Percentiles rank a stretch among this genome's conserved stretches.
phyloP scores from a whole-genome alignment of 1,140 invertebrate genomes.

The Sinonovacula constricta region DNA sequence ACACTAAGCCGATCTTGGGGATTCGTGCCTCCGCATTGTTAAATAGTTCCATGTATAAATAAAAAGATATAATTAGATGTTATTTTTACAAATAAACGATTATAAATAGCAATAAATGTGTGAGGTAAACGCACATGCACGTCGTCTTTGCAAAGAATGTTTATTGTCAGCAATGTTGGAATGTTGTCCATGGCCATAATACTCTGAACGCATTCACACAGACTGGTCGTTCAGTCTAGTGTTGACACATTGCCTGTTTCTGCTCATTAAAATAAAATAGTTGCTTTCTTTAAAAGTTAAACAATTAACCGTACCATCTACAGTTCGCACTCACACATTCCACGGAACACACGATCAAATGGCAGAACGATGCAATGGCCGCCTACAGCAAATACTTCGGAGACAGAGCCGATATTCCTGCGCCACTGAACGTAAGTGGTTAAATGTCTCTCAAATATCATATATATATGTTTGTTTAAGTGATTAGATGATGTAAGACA shows the following conservation, averaged over 20 bases:
- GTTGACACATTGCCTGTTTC: not conserved
- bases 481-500: no score
- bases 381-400: slow-evolving; percentile 3
- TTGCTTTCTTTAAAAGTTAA: no score
- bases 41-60: no score
- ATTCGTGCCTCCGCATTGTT: no score
- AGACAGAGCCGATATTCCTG: slow-evolving; percentile 1
- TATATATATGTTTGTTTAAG: no score
- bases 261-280: no score
- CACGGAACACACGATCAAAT: not conserved
- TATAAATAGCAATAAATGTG: no score
- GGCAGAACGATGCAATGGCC: slow-evolving; percentile 8
- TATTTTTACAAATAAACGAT: no score
- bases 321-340: slow-evolving; percentile 21
- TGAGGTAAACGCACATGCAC: not conserved
- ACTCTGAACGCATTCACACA: not conserved
- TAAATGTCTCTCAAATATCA: no score
- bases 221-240: not conserved
- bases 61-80: no score
- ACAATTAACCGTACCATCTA: no score
- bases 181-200: not conserved
- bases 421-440: slow-evolving; percentile 13
- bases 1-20: no score
- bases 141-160: not conserved
- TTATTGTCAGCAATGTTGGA: not conserved